A percentile compares a stretch with the other conserved stretches of the same genome.
Conservation (phyloP, 2,888 invertebrate genomes). For the Scaeva pyrastri region DNA sequence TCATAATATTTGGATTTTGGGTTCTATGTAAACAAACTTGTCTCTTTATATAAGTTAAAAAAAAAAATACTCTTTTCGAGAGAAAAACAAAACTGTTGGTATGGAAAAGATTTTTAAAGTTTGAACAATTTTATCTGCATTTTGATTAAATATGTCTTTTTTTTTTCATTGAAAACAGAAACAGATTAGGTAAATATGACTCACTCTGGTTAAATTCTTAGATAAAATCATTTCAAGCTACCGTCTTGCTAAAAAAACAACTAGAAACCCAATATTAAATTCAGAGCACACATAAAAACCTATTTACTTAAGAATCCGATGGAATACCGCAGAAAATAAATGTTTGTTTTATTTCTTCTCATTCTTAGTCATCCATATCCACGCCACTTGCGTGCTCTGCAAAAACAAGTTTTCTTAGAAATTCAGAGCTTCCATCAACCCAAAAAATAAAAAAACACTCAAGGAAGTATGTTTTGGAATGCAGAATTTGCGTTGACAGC, state of each 20-base stretch:
- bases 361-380: background rate
- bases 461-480: background rate
- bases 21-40: too few relatives aligned
- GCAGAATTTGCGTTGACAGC: background rate
- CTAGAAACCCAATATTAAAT: background rate
- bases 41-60: too few relatives aligned
- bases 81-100: too few relatives aligned
- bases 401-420: constrained; percentile 1
- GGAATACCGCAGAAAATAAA: background rate
- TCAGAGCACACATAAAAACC: background rate
- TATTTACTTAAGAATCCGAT: background rate
- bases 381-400: background rate
- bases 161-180: background rate
- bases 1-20: too few relatives aligned
- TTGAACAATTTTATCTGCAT: too few relatives aligned
- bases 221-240: background rate
- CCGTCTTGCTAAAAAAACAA: background rate
- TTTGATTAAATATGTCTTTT: too few relatives aligned
- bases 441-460: too few relatives aligned
- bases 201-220: background rate
- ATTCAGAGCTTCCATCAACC: background rate
- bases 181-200: background rate
- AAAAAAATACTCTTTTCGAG: too few relatives aligned
- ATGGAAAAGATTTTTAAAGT: too few relatives aligned
- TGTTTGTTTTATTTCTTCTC: background rate